Base-by-base conservation (phyloP, 2,888 invertebrate genomes). In the Tryphoninae sp. region DNA sequence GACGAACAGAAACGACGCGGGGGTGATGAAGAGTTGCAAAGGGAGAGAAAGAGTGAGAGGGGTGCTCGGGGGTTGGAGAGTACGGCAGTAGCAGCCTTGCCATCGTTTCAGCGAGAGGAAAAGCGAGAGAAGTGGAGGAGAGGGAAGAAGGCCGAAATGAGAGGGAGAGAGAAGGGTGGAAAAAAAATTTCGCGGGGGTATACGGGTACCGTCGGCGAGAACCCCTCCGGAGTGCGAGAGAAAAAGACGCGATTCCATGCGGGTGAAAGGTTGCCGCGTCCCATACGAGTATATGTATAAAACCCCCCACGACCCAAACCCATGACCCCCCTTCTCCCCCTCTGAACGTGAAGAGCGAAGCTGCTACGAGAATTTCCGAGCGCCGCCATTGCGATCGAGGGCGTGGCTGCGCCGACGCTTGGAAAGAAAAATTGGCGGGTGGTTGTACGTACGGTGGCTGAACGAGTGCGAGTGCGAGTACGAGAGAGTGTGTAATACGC, bases 371-470 rank as follows among this genome's bases (percentile, higher is more conserved):
- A 87, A 87, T 89, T 89, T 87, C 76, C 87, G 86, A 84, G 84
- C 86, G 90, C 88, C 88, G 91, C 91, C 91, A 91, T 91, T 89
- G 90, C 89, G 86, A 86, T 81, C 84, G 86, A 86, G 91, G 91
- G 91, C 91, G 91, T 91, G 91, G 91, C 90, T 88, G 91, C 91
- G 91, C 91, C 90, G 91, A 90, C 91, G 90, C 91, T 89, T 78
- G 78, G 72, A 89, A 88, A 90, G 89, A 90, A 90, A 90, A 90
- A 90, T 90, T 81, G 76, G 59, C 33, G 72, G 85, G 82, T 86
- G 77, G 84, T 82, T 77, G 83, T 71, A 81, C 53, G 78, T 58
- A 65, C 67, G 82, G 77, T 65, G 83, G 83, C 80, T 81, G 83
- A 83, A 51, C 76, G 74, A 74, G 82, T 55, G 85, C 69, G 84